Conservation (phyloP, 1,140 invertebrate genomes). For the Sipha flava region DNA sequence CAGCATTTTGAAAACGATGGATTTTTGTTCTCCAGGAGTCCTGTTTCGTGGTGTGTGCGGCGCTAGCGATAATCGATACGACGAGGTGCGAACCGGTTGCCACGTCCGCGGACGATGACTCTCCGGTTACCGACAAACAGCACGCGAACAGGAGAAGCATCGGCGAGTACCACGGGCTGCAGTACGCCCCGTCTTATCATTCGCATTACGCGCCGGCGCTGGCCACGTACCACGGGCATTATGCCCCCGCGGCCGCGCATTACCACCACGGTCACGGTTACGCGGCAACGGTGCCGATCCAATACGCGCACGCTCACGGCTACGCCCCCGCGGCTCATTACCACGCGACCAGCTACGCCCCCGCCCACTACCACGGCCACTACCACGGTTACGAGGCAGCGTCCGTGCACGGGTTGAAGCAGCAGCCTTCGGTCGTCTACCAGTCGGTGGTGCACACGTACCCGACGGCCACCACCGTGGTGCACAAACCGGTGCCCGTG, state of each 20-base stretch:
- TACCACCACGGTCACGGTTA: neutral
- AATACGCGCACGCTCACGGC: neutral
- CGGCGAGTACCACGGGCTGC: neutral
- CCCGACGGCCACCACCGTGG: conserved; percentile 1
- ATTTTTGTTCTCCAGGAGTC: neutral
- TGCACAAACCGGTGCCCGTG: neutral
- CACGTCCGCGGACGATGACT: neutral
- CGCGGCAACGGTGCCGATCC: neutral
- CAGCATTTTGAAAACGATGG: no score
- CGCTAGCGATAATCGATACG: neutral
- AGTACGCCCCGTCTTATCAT: neutral
- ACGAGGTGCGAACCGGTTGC: neutral
- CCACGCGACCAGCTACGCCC: neutral
- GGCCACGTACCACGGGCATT: neutral
- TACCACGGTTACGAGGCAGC: neutral
- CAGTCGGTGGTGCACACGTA: conserved; percentile 5
- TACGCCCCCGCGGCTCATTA: neutral
- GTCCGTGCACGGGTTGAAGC: neutral
- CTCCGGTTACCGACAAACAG: neutral
- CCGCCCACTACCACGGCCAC: neutral
- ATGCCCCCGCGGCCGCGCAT: neutral
- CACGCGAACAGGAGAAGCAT: neutral
- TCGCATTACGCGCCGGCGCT: no score
- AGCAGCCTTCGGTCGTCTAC: neutral
- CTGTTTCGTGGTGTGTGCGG: neutral